Conservation (phyloP, 2,888 invertebrate species). For the Metalampra italica region DNA sequence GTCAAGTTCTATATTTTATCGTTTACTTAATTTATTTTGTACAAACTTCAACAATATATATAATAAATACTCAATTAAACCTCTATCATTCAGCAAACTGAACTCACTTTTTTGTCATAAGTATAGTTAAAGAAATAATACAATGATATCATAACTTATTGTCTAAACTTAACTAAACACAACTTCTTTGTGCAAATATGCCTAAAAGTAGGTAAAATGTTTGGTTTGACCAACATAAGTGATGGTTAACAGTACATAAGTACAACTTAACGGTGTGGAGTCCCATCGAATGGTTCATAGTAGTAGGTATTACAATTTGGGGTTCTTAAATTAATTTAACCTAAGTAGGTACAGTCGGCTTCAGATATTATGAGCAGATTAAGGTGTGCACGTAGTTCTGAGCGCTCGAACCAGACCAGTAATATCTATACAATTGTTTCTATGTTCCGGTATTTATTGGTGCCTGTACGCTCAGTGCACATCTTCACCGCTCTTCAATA, state of each 20-base stretch:
- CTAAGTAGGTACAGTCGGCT: too few species aligned
- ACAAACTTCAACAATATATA: slow-evolving; percentile 81
- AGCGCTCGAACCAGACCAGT: too few species aligned
- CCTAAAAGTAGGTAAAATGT: slow-evolving; percentile 73
- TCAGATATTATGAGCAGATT: too few species aligned
- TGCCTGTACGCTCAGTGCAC: too few species aligned
- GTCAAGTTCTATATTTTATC: slow-evolving; percentile 80
- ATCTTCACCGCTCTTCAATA: too few species aligned
- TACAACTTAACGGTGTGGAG: slow-evolving; percentile 19
- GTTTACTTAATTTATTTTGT: slow-evolving; percentile 81
- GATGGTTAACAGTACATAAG: slow-evolving; percentile 12
- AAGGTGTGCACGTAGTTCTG: too few species aligned
- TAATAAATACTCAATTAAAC: slow-evolving; percentile 79
- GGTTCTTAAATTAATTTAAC: too few species aligned
- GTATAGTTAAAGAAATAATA: slow-evolving; percentile 72
- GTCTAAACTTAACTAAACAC: slow-evolving; percentile 79
- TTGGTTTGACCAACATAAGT: slow-evolving; percentile 71
- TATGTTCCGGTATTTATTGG: too few species aligned
- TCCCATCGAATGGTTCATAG: slow-evolving; percentile 19
- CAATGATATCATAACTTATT: slow-evolving; percentile 77
- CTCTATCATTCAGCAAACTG: slow-evolving; percentile 79
- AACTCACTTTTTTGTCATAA: slow-evolving; percentile 78
- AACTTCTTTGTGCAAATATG: slow-evolving; percentile 80
- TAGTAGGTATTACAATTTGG: too few species aligned
- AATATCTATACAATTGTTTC: too few species aligned